Base-by-base conservation (phyloP, 2,888 invertebrate genomes). In the Nephrotoma appendiculata region DNA sequence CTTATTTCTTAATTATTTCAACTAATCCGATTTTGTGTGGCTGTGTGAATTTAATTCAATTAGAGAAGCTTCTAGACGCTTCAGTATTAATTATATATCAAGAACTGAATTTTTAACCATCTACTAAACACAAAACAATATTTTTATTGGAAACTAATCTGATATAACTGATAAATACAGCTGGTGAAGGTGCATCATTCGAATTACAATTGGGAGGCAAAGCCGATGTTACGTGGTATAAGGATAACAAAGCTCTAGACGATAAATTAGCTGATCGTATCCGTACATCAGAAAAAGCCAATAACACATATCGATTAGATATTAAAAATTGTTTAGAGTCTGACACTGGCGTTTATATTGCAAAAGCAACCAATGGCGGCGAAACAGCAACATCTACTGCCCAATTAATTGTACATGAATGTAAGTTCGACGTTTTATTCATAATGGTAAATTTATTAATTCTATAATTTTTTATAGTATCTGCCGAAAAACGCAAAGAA, bases 271-370 rank as follows among this genome's bases (percentile, higher is more conserved):
- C 96, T 88, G 96, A 96, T 90, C 93, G 96, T 15, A 94, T 96
- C 86, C 93, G 92, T 88, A 93, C 94, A 88, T 93, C 94, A 6
- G 93, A 93, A 86, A 93, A 93, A 12, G 92, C 93, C 41, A 94
- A 94, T 87, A 94, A 93, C 88, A 93, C 93, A 44, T 95, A 95
- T 91, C 95, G 94, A 87, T 92, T 98, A 88, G 94, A 95, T 89
- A 94, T 96, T 88, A 94, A 94, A 89, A 96, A 97, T 90, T 96
- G 96, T 71, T 92, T 93, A 88, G 94, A 95, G 89, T 94, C 94
- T 43, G 98, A 98, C 91, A 94, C 95, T n/a, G 98, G 98, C 86
- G 94, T 97, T 83, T 99, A 99, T 91, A 97, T 97, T 0, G 97
- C 97, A 85, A 94, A 96, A 88, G 98, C 98, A 31, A 95, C 95